phyloP scores from a whole-genome alignment of 2,797 vertebrate genomes.

The Apogon talboti region DNA sequence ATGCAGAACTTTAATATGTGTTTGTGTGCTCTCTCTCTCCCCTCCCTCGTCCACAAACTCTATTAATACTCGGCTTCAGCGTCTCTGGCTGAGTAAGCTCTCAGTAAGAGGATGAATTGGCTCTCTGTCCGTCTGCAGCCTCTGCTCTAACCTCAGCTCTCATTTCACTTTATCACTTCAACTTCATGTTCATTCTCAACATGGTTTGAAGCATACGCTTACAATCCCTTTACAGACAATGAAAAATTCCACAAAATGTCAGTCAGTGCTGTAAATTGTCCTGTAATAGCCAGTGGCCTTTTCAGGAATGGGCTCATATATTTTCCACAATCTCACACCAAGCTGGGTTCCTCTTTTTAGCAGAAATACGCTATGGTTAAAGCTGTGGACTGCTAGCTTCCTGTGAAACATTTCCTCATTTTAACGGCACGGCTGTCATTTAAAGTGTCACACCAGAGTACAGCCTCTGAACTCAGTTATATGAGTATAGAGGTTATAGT shows the following conservation, averaged over 20 bases:
- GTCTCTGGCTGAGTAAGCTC: conserved; percentile 36
- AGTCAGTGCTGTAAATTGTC: neutral
- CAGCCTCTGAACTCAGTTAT: too few species aligned
- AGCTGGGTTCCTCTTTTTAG: neutral
- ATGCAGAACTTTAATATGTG: neutral
- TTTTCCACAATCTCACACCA: neutral
- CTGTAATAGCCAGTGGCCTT: neutral
- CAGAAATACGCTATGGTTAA: neutral
- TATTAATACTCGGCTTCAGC: conserved; percentile 61
- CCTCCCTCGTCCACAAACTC: conserved; percentile 34
- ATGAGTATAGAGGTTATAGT: too few species aligned
- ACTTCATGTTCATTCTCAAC: neutral
- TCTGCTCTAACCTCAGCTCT: conserved; percentile 20
- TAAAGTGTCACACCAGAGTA: neutral
- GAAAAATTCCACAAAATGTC: neutral
- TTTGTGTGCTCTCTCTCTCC: neutral
- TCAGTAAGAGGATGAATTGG: conserved; percentile 58
- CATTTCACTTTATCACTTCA: conserved; percentile 16
- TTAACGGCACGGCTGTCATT: neutral
- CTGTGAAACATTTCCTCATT: neutral
- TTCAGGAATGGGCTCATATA: neutral
- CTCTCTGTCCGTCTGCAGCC: conserved; percentile 40
- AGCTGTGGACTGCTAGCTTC: neutral
- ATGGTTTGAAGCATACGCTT: neutral
- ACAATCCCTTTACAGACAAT: neutral